Conservation (phyloP, 1,140 invertebrate species). For the Zophobas morio region DNA sequence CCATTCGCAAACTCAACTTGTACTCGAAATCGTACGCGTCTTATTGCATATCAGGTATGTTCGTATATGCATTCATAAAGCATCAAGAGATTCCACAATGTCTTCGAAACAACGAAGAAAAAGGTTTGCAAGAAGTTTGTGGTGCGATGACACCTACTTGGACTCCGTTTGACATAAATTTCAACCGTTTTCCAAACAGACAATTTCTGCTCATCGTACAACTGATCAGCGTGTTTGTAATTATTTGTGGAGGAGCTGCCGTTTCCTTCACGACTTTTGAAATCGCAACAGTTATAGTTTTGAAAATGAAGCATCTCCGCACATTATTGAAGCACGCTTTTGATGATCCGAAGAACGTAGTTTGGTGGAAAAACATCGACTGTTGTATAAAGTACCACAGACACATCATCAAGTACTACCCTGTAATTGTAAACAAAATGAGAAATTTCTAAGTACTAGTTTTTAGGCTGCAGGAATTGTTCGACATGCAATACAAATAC, state of each 20-base stretch:
- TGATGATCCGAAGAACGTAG: neutral
- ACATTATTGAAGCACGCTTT: neutral
- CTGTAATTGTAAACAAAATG: too few relatives aligned
- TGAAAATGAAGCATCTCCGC: slow-evolving; percentile 1
- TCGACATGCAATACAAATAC: too few relatives aligned
- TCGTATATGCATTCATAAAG: too few relatives aligned
- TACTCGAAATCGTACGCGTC: too few relatives aligned
- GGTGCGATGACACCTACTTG: neutral
- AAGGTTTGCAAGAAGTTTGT: neutral
- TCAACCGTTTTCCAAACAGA: neutral
- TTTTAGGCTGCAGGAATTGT: neutral
- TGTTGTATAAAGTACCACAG: too few relatives aligned
- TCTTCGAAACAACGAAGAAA: too few relatives aligned
- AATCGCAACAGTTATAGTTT: neutral
- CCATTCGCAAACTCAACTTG: too few relatives aligned
- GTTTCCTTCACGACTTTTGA: neutral
- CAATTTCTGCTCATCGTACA: neutral
- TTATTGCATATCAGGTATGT: too few relatives aligned
- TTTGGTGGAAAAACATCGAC: neutral
- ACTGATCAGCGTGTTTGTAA: neutral
- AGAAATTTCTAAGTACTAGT: neutral
- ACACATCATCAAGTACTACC: too few relatives aligned
- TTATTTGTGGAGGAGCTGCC: neutral
- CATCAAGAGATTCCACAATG: too few relatives aligned
- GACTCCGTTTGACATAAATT: neutral